Percentiles rank a stretch among this genome's conserved stretches.
These are phyloP conservation scores for Smutsia temminckii DNA, from an alignment of 2,797 vertebrate species.

Conservation along the genomic window DNA sequence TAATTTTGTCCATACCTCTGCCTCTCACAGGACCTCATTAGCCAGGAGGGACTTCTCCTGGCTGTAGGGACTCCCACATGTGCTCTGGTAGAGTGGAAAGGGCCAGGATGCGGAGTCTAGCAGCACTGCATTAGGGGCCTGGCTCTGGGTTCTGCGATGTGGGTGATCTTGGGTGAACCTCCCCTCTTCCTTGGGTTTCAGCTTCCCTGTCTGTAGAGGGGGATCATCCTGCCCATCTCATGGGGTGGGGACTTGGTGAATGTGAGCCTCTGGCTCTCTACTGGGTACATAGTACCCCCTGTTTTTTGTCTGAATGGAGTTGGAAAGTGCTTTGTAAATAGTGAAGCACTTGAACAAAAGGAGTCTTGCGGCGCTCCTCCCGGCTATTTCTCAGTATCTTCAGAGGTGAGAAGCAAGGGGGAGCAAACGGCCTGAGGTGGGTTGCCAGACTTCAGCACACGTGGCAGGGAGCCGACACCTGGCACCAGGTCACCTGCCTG, in stretches of 20 bases:
- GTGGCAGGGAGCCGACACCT: slow-evolving; percentile 42
- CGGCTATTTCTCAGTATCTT: not conserved
- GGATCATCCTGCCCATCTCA: not conserved
- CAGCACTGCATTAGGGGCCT: not conserved
- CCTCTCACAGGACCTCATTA: not conserved
- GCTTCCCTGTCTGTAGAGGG: not conserved
- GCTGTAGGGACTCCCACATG: not conserved
- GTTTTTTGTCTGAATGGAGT: not conserved
- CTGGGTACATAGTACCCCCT: not conserved
- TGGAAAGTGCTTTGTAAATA: slow-evolving; percentile 6
- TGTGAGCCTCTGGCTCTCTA: not conserved
- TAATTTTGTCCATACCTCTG: not conserved
- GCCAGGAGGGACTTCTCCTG: not conserved
- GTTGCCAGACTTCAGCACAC: not conserved
- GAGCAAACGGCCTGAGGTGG: not conserved
- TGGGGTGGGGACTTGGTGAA: not conserved
- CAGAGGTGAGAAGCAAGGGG: not conserved
- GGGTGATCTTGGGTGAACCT: not conserved
- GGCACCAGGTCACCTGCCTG: slow-evolving; percentile 39
- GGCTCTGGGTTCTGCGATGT: not conserved
- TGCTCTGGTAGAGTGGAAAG: too few relatives aligned
- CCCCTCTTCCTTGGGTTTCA: not conserved
- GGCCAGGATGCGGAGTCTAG: not conserved
- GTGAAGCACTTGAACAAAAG: not conserved
- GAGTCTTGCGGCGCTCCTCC: not conserved